Conservation (phyloP, 2,113 vertebrate genomes). For the Arizona elegans region DNA sequence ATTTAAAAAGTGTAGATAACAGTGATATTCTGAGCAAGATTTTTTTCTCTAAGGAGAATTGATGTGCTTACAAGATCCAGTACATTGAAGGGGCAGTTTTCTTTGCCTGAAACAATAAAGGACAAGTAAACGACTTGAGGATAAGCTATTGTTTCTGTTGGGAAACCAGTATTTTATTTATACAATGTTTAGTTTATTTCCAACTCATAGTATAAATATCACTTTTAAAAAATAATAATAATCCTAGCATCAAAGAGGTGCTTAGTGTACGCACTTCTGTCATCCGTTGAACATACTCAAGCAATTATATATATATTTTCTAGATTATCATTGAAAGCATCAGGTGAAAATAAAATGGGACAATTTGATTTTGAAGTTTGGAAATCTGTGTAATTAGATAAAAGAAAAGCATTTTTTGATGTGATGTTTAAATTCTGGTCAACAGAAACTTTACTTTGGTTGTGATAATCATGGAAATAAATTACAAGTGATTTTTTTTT, state of each 20-base stretch:
- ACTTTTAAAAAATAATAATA: constrained; percentile 63
- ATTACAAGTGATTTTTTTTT: constrained; percentile 66
- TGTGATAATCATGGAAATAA: constrained; percentile 66
- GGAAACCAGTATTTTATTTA: constrained; percentile 81
- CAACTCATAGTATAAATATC: constrained; percentile 69
- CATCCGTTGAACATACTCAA: constrained; percentile 70
- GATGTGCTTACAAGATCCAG: constrained; percentile 90
- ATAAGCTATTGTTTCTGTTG: constrained; percentile 84
- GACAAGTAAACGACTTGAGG: constrained; percentile 85
- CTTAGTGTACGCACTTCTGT: constrained; percentile 71
- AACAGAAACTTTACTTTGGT: constrained; percentile 68
- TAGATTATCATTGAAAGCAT: constrained; percentile 72
- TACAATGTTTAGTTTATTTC: constrained; percentile 77
- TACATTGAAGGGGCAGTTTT: constrained; percentile 96
- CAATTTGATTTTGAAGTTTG: constrained; percentile 61
- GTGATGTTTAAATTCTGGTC: constrained; percentile 63
- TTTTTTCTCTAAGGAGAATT: constrained; percentile 95
- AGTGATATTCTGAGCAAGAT: constrained; percentile 93
- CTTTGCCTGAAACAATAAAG: constrained; percentile 93
- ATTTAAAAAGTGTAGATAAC: constrained; percentile 85
- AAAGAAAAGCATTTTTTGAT: constrained; percentile 69
- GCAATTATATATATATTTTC: constrained; percentile 56
- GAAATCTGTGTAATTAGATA: constrained; percentile 66
- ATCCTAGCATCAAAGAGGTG: constrained; percentile 67
- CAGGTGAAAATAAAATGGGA: constrained; percentile 58